phyloP scores from a whole-genome alignment of 2,888 invertebrate species.

The Galeruca laticollis region DNA sequence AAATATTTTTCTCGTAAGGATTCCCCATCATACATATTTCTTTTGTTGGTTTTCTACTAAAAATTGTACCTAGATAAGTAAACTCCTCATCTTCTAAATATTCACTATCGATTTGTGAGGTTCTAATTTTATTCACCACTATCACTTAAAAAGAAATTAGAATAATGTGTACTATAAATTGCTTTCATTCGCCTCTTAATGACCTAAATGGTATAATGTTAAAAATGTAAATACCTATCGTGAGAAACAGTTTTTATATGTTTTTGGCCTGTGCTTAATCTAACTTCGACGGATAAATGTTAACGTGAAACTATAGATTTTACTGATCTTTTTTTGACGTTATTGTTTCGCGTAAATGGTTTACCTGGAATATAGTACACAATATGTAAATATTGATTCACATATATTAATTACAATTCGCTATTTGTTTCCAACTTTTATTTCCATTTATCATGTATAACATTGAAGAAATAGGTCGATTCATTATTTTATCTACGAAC shows the following conservation, averaged over 20 bases:
- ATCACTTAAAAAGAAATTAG: too few relatives aligned
- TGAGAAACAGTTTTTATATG: background rate
- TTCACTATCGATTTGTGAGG: too few relatives aligned
- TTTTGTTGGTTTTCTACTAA: too few relatives aligned
- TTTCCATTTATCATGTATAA: background rate
- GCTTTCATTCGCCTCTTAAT: background rate
- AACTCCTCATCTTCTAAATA: too few relatives aligned
- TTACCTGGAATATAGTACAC: background rate
- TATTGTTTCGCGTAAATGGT: background rate
- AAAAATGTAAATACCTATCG: background rate
- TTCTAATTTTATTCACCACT: too few relatives aligned
- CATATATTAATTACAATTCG: background rate
- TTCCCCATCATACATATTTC: too few relatives aligned
- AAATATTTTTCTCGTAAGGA: too few relatives aligned
- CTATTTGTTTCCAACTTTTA: background rate
- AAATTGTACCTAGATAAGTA: too few relatives aligned
- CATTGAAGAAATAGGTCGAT: too few relatives aligned
- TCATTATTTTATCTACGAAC: too few relatives aligned
- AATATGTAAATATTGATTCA: background rate
- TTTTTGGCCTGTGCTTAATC: background rate
- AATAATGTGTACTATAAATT: background rate
- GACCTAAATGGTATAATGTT: background rate
- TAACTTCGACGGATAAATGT: conserved; percentile 6
- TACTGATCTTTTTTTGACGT: background rate
- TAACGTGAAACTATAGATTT: background rate